Percentiles rank a stretch among this genome's conserved stretches.
These are phyloP conservation scores for Oncorhynchus keta DNA, from an alignment of 2,113 vertebrate genomes.

Conservation along the genomic window DNA sequence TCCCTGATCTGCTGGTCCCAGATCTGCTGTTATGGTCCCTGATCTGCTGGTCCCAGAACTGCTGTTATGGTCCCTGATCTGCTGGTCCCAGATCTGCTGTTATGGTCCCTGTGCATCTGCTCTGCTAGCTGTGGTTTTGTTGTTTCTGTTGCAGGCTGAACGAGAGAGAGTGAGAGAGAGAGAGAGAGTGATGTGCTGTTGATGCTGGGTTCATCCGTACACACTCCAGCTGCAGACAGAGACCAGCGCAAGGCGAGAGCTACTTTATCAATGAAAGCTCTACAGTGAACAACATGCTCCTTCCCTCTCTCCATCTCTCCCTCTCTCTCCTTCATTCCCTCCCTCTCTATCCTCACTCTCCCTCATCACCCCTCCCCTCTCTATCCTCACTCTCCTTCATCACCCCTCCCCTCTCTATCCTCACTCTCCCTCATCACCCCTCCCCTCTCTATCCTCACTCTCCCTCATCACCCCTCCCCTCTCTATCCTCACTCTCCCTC, in stretches of 20 bases:
- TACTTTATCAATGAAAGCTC: slow-evolving; percentile 75
- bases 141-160: background rate
- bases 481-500: background rate
- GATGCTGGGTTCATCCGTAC: background rate
- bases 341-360: too few relatives aligned
- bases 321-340: too few relatives aligned
- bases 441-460: too few relatives aligned
- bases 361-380: slow-evolving; percentile 3
- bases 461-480: too few relatives aligned
- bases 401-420: slow-evolving; percentile 1
- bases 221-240: slow-evolving; percentile 47
- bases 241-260: slow-evolving; percentile 26
- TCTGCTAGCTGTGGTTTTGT: background rate
- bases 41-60: too few relatives aligned
- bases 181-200: background rate
- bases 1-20: too few relatives aligned
- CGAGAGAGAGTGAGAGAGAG: background rate
- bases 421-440: too few relatives aligned
- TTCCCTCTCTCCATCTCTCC: too few relatives aligned
- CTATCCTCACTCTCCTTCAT: too few relatives aligned
- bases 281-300: slow-evolving; percentile 52
- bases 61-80: too few relatives aligned
- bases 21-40: too few relatives aligned
- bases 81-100: background rate
- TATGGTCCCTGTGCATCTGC: background rate